phyloP scores from a whole-genome alignment of 1,140 invertebrate genomes.

The Philopotamus ludificatus region DNA sequence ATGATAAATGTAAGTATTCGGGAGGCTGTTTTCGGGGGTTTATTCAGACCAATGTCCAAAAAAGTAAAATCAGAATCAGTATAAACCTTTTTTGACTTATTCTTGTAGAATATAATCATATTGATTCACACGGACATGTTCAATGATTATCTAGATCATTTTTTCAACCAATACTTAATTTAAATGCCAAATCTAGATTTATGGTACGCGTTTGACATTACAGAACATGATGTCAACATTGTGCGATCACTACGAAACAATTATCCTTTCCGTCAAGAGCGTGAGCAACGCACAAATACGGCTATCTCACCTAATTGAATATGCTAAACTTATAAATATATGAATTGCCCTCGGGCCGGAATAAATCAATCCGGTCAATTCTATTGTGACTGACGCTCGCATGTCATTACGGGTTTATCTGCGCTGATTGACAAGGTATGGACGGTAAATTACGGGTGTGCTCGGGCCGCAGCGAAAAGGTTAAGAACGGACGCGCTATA shows the following conservation, averaged over 20 bases:
- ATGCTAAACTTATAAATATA: slow-evolving; percentile 19
- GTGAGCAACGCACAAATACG: background rate
- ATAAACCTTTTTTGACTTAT: background rate
- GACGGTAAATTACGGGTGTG: background rate
- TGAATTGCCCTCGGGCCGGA: slow-evolving; percentile 8
- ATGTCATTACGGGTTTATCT: slow-evolving; percentile 10
- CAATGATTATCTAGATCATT: background rate
- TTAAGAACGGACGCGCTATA: no score
- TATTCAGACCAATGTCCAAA: background rate
- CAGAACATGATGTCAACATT: background rate
- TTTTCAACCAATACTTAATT: background rate
- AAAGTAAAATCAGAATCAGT: background rate
- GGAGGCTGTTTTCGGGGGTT: no score
- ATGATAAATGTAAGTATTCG: no score
- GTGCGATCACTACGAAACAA: slow-evolving; percentile 3
- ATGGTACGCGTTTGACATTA: background rate
- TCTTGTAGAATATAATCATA: background rate
- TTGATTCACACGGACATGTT: background rate
- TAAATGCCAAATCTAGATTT: background rate
- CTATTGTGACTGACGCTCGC: slow-evolving; percentile 7
- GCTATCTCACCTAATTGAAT: slow-evolving; percentile 11
- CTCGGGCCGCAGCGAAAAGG: no score
- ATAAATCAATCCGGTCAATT: slow-evolving; percentile 13
- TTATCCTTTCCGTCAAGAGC: background rate
- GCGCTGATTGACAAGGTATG: slow-evolving; percentile 21